phyloP scores from a whole-genome alignment of 2,797 vertebrate species.

The Hozukius guyotensis region DNA sequence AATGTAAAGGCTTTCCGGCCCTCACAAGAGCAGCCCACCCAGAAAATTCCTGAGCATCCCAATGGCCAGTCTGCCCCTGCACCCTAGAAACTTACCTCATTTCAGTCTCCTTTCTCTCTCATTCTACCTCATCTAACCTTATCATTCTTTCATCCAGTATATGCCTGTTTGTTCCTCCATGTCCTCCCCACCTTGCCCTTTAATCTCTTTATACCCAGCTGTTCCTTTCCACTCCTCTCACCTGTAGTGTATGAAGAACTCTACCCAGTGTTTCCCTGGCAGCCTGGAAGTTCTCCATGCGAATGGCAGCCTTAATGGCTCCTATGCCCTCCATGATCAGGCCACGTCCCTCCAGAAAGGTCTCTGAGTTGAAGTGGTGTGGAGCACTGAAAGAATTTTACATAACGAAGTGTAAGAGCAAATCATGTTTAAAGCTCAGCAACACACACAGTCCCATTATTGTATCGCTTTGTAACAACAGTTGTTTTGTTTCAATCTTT shows the following conservation, averaged over 20 bases:
- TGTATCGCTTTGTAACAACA: background rate
- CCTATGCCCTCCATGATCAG: constrained; percentile 71
- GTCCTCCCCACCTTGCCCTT: background rate
- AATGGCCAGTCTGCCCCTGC: no score
- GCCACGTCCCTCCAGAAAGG: constrained; percentile 69
- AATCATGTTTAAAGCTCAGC: background rate
- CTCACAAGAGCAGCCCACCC: no score
- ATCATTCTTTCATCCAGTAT: background rate
- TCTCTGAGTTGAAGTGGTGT: constrained; percentile 82
- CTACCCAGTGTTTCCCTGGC: constrained; percentile 79
- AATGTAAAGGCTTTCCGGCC: no score
- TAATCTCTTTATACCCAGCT: background rate
- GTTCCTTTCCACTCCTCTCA: constrained; percentile 15
- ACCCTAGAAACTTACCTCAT: no score
- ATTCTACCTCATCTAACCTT: no score
- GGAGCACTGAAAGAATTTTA: constrained; percentile 46
- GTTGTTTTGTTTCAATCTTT: fast-evolving
- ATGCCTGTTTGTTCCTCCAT: background rate
- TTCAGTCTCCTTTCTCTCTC: no score
- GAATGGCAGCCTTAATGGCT: constrained; percentile 74
- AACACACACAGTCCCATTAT: background rate
- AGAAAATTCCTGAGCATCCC: no score
- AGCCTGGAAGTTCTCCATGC: constrained; percentile 68
- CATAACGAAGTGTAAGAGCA: background rate
- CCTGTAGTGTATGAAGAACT: constrained; percentile 81